Evolutionary conservation across 2,797 vertebrate genomes (phyloP), one percentile per base, ranked within the genome.

Genomic region (Anabacerthia variegaticeps): DNA sequence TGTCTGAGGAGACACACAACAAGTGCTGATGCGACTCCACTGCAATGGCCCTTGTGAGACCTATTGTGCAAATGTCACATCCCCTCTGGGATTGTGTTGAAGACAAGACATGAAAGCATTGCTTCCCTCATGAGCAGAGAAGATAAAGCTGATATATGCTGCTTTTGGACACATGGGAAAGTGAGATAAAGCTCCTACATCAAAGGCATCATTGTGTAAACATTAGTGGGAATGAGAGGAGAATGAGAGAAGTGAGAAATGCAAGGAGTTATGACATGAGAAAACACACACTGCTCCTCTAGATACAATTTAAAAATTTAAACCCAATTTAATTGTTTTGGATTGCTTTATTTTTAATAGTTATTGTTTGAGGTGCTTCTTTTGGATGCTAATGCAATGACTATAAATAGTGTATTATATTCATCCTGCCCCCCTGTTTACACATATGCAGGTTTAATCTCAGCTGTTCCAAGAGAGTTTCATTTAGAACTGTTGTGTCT

Each of bases 1-100:
- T 44, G n/a, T 89, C 93, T 95, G 82, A 94, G 88, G 61, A 85
- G 87, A 97, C 94, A 97, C 89, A 97, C 85, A 48, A 30, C 28
- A 87, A 95, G 77, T 32, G 56, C 72, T 87, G 88, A 32, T 78
- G 80, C 48, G 58, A 59, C 86, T 72, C 79, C 55, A 51, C 55
- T 88, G 73, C 37, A 23, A 19, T 23, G 69, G 68, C 34, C 21
- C 66, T 71, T 84, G 85, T 44, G 66, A 87, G 75, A 22, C n/a
- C 73, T 66, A 54, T 98, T 96, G 88, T 94, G 37, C 71, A 81
- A 78, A 30, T 51, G 75, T 66, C 71, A 88, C 67, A 18, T 77
- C 77, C 62, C 63, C 48, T 49, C 66, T 74, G 43, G 85, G 73
- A 67, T 78, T 56, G 61, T 34, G 78, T 68, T 91, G 82, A 71